These are phyloP conservation scores for Hypercompe scribonia DNA, from an alignment of 2,888 invertebrate species.

Conservation along the genomic window DNA sequence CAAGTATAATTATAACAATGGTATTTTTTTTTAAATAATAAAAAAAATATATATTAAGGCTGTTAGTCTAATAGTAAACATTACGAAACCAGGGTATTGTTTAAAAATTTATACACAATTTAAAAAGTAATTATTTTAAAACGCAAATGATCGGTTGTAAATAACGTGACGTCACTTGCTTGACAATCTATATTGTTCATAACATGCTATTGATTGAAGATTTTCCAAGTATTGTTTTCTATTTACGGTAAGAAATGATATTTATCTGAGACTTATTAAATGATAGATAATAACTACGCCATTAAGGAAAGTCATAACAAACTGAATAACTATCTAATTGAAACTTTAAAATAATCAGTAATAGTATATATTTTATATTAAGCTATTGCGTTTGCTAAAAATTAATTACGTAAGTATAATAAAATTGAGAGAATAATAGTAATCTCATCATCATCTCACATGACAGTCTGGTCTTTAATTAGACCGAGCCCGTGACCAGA, in stretches of 20 bases:
- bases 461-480: too few relatives aligned
- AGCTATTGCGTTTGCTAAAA: background rate
- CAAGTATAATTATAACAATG: too few relatives aligned
- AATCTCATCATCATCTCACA: too few relatives aligned
- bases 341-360: background rate
- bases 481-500: too few relatives aligned
- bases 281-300: too few relatives aligned
- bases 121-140: background rate
- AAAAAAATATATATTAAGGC: too few relatives aligned
- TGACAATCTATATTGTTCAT: background rate
- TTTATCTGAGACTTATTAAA: background rate
- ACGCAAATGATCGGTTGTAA: background rate
- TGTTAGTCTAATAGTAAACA: too few relatives aligned
- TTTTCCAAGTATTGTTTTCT: conserved; percentile 1
- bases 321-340: background rate
- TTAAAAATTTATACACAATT: background rate
- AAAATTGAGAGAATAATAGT: too few relatives aligned
- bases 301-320: background rate
- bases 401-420: too few relatives aligned
- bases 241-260: background rate
- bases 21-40: too few relatives aligned
- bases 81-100: too few relatives aligned
- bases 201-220: background rate
- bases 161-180: background rate
- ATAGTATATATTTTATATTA: background rate